Evolutionary conservation across 2,113 vertebrate species (phyloP), one percentile per base, ranked within the genome.

Genomic region (Lota lota): DNA sequence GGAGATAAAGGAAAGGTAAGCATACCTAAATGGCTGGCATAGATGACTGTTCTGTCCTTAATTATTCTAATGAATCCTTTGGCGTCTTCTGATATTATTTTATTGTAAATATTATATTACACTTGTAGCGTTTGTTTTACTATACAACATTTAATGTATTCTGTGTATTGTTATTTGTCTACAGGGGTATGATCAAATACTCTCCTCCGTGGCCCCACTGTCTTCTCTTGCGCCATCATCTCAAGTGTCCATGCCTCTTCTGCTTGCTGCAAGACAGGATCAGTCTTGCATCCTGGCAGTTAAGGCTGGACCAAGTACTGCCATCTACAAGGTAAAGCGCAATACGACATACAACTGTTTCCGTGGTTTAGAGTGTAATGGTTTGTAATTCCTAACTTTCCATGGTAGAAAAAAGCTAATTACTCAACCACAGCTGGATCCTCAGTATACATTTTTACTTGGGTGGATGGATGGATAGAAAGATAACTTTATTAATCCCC

Each of bases 191-290:
- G 81, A 79, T 17, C 56, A 77, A 60, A 80, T 56, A 0, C 66
- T 91, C 11, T 80, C 86, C 62, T 71, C 86, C 1, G 69, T 89
- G 51, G 76, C 85, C 53, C 70, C 67, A 24, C 80, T 92, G 8
- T 61, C 74, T 1, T 77, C 83, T 0, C 63, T 84, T 4, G 3
- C 63, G 1, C 11, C 61, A 4, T 61, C 91, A 16, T 83, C 87
- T 21, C 63, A 20, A 14, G 81, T 95, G 63, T 93, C 91, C 24
- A 50, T 89, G 0, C 83, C 94, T 3, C 91, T 87, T 5, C 72
- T 96, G 66, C 87, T 97, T 24, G 94, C 95, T 50, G 89, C 92
- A 59, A 87, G 94, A 77, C 82, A 89, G 19, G 94, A 96, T 84
- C 87, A 93, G 80, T 95, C 94, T 63, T 66, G 79, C 63, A 90